phyloP scores from a whole-genome alignment of 2,113 vertebrate genomes.

The Onychostoma macrolepis region DNA sequence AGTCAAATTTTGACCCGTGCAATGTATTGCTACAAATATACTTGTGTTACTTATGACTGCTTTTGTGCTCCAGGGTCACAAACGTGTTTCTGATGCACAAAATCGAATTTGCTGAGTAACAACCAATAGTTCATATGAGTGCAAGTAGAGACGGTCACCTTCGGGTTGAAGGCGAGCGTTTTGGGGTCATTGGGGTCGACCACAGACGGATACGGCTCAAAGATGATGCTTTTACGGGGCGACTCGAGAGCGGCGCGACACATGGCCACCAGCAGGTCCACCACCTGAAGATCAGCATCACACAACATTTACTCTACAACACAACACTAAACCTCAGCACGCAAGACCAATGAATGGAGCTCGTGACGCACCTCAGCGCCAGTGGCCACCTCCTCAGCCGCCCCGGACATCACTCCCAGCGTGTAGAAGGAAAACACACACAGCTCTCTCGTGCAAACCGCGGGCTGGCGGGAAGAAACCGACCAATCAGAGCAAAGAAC shows the following conservation, averaged over 20 bases:
- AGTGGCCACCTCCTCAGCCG: slow-evolving; percentile 96
- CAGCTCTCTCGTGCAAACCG: slow-evolving; percentile 95
- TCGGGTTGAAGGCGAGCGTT: slow-evolving; percentile 98
- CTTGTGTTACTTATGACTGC: too few species aligned
- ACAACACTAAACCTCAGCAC: neutral
- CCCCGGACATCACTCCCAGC: slow-evolving; percentile 97
- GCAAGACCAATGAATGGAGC: neutral
- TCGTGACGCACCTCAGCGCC: slow-evolving; percentile 87
- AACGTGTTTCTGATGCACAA: fast-evolving
- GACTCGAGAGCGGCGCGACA: slow-evolving; percentile 96
- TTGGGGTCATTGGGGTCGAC: slow-evolving; percentile 98
- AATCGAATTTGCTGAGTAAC: too few species aligned
- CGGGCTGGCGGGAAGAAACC: slow-evolving; percentile 77
- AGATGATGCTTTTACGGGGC: slow-evolving; percentile 98
- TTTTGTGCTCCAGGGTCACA: neutral
- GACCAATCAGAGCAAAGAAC: neutral
- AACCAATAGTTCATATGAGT: neutral
- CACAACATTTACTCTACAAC: neutral
- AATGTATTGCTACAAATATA: too few species aligned
- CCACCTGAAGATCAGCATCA: slow-evolving; percentile 79
- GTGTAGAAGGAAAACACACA: slow-evolving; percentile 99
- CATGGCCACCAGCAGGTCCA: slow-evolving; percentile 97
- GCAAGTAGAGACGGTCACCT: slow-evolving; percentile 75
- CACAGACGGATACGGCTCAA: slow-evolving; percentile 97
- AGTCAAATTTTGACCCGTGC: too few species aligned